These are phyloP conservation scores for Symphodus melops DNA, from an alignment of 2,113 vertebrate species.

Conservation along the genomic window DNA sequence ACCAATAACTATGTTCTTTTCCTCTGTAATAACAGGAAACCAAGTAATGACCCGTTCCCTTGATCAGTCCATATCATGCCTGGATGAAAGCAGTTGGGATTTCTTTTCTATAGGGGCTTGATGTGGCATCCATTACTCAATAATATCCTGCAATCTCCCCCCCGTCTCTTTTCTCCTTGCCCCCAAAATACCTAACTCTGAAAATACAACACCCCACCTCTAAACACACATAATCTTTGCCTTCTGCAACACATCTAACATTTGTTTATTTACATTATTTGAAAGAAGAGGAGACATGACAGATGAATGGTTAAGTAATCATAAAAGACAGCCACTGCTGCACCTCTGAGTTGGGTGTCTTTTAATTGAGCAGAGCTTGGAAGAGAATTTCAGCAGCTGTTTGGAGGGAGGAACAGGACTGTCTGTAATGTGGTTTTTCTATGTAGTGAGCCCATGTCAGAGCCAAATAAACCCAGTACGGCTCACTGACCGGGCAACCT, in stretches of 20 bases:
- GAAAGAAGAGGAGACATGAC: slow-evolving; percentile 51
- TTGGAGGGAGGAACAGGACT: slow-evolving; percentile 48
- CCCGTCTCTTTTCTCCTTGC: slow-evolving; percentile 57
- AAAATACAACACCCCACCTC: slow-evolving; percentile 46
- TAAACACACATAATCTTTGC: slow-evolving; percentile 42
- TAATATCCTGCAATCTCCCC: slow-evolving; percentile 76
- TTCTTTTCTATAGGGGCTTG: slow-evolving; percentile 73
- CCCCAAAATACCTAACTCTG: slow-evolving; percentile 53
- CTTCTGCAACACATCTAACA: slow-evolving; percentile 61
- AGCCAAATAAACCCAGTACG: slow-evolving; percentile 65
- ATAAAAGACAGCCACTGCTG: slow-evolving; percentile 58
- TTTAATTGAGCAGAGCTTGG: slow-evolving; percentile 75
- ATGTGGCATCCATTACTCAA: slow-evolving; percentile 77
- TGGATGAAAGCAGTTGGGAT: slow-evolving; percentile 82
- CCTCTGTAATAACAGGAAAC: slow-evolving; percentile 72
- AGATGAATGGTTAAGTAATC: slow-evolving; percentile 64
- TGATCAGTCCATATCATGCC: slow-evolving; percentile 79
- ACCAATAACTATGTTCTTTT: slow-evolving; percentile 72
- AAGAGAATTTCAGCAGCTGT: slow-evolving; percentile 55
- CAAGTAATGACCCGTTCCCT: slow-evolving; percentile 79
- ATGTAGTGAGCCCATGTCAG: slow-evolving; percentile 73
- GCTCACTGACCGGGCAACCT: slow-evolving; percentile 67
- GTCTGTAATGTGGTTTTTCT: slow-evolving; percentile 74
- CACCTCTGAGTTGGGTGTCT: slow-evolving; percentile 64
- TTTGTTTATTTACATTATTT: slow-evolving; percentile 64